These are phyloP conservation scores for Channallabes apus DNA, from an alignment of 2,797 vertebrate genomes.

Conservation along the genomic window DNA sequence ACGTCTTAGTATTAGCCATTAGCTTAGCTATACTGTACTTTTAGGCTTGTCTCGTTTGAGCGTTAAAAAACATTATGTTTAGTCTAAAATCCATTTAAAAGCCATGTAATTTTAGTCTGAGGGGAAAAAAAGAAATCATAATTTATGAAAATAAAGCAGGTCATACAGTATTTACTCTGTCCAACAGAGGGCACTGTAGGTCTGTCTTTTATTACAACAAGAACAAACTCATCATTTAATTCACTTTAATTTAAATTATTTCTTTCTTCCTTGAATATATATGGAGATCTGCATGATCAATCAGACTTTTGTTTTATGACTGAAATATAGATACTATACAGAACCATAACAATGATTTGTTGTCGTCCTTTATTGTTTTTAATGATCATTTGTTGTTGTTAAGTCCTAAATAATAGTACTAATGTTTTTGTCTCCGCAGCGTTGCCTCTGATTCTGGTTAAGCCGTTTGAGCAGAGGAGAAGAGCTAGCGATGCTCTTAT, in stretches of 20 bases:
- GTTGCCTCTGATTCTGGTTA: slow-evolving; percentile 71
- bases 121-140: background rate
- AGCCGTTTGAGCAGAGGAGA: slow-evolving; percentile 50
- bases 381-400: background rate
- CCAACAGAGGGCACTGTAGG: slow-evolving; percentile 60
- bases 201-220: background rate
- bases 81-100: too few relatives aligned
- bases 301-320: background rate
- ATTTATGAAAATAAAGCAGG: background rate
- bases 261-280: background rate
- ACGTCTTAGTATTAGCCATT: background rate
- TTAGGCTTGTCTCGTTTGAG: background rate
- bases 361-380: background rate
- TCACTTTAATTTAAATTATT: background rate
- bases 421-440: slow-evolving; percentile 57
- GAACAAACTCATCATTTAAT: background rate
- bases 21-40: background rate
- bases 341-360: background rate
- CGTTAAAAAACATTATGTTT: too few relatives aligned
- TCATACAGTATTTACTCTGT: background rate
- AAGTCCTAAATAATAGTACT: background rate
- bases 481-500: slow-evolving; percentile 54
- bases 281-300: background rate
- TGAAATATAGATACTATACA: background rate
- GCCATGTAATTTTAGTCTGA: background rate